Conservation (phyloP, 2,888 invertebrate species). For the Meloe dianella region DNA sequence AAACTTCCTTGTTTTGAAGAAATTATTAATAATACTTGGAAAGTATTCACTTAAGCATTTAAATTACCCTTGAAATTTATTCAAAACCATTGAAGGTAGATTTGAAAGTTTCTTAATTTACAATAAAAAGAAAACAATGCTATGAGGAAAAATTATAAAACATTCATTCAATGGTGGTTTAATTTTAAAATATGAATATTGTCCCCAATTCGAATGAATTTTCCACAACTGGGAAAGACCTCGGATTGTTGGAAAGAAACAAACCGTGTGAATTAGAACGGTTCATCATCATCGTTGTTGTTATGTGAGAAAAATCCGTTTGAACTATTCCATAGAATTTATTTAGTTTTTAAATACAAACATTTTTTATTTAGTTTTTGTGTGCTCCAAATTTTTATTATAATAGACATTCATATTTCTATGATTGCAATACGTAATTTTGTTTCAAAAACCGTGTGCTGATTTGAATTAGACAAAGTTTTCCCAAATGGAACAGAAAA, state of each 20-base stretch:
- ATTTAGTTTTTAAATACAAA: background rate
- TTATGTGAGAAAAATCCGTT: slow-evolving; percentile 17
- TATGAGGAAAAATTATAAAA: background rate
- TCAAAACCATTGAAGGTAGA: background rate
- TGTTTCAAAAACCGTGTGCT: background rate
- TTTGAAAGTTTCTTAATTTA: background rate
- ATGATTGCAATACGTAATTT: slow-evolving; percentile 22
- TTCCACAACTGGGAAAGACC: background rate
- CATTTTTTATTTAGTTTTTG: slow-evolving; percentile 13
- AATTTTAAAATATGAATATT: background rate
- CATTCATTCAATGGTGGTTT: background rate
- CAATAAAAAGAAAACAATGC: background rate
- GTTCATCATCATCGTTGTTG: slow-evolving; percentile 18
- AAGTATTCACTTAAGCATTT: background rate
- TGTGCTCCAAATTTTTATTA: slow-evolving; percentile 40
- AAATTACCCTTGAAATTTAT: background rate
- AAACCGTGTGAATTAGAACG: slow-evolving; percentile 39
- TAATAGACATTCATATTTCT: slow-evolving; percentile 36
- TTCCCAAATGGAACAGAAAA: background rate
- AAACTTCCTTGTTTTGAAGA: background rate
- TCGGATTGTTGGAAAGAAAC: slow-evolving; percentile 15
- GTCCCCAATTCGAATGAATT: background rate
- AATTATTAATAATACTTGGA: background rate
- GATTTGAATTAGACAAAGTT: background rate
- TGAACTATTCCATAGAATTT: background rate